Conservation (phyloP, 64 coral and sea anemone species). For the Actinia tenebrosa region DNA sequence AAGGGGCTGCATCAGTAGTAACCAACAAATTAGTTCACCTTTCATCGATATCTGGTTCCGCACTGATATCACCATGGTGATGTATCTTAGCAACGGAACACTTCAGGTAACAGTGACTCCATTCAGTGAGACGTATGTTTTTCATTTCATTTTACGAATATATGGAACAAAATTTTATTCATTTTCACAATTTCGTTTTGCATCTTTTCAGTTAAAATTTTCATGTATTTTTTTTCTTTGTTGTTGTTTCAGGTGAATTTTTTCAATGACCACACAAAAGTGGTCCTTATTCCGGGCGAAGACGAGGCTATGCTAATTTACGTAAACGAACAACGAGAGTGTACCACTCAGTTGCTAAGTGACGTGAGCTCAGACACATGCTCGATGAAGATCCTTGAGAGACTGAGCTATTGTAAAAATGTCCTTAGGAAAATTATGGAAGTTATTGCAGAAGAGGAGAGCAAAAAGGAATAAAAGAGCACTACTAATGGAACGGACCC, state of each 20-base stretch:
- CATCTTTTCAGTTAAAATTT: too few relatives aligned
- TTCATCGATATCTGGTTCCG: slow-evolving; percentile 96
- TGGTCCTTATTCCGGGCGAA: slow-evolving; percentile 75
- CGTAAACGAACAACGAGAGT: slow-evolving; percentile 85
- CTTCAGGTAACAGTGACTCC: slow-evolving; percentile 60
- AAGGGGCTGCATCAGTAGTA: slow-evolving; percentile 18
- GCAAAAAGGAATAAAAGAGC: not conserved
- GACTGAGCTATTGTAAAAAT: slow-evolving; percentile 73
- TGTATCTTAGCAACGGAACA: slow-evolving; percentile 98
- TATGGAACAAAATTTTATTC: too few relatives aligned
- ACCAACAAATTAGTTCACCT: slow-evolving; percentile 41
- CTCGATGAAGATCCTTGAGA: slow-evolving; percentile 51
- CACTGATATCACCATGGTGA: slow-evolving; percentile 91
- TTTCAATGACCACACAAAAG: slow-evolving; percentile 95
- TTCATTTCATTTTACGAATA: too few relatives aligned
- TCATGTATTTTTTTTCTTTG: not conserved
- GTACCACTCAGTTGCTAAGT: slow-evolving; percentile 63
- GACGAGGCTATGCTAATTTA: slow-evolving; percentile 77
- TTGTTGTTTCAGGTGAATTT: slow-evolving; percentile 73
- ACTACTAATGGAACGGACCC: not conserved
- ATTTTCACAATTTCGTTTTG: too few relatives aligned
- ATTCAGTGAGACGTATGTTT: too few relatives aligned
- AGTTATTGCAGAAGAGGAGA: slow-evolving; percentile 49
- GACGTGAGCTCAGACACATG: slow-evolving; percentile 49
- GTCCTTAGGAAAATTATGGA: slow-evolving; percentile 81